These are phyloP conservation scores for Athalia cordata DNA, from an alignment of 2,888 invertebrate species.

Conservation along the genomic window DNA sequence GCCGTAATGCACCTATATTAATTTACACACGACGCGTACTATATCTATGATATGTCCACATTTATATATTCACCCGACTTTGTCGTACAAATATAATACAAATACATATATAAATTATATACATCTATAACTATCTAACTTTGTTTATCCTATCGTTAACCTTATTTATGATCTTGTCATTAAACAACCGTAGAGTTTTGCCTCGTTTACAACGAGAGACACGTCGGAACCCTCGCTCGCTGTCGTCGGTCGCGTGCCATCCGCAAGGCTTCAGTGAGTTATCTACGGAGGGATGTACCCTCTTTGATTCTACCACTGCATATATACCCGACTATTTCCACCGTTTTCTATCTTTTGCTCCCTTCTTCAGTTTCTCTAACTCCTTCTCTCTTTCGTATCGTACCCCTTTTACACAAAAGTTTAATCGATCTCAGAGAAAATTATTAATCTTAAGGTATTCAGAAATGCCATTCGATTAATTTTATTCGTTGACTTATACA, in stretches of 20 bases:
- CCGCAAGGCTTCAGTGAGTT: slow-evolving; percentile 37
- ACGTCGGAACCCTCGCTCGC: slow-evolving; percentile 30
- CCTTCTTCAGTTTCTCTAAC: background rate
- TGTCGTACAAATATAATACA: slow-evolving; percentile 18
- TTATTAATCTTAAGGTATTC: too few relatives aligned
- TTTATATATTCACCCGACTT: background rate
- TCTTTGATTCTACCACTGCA: background rate
- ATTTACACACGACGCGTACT: too few relatives aligned
- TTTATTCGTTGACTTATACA: too few relatives aligned
- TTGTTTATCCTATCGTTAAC: slow-evolving; percentile 40
- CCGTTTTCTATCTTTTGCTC: background rate
- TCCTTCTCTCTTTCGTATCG: background rate
- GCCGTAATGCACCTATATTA: too few relatives aligned
- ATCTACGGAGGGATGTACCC: slow-evolving; percentile 37
- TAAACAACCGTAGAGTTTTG: slow-evolving; percentile 33
- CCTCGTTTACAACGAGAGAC: slow-evolving; percentile 43
- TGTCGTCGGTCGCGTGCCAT: slow-evolving; percentile 42
- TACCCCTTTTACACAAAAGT: too few relatives aligned
- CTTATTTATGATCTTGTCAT: slow-evolving; percentile 44
- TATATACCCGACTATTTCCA: background rate
- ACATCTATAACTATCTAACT: slow-evolving; percentile 19
- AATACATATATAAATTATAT: background rate
- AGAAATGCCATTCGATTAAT: too few relatives aligned
- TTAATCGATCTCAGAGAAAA: too few relatives aligned
- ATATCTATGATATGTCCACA: too few relatives aligned